Percentiles rank a stretch among this genome's conserved stretches.
Conservation (phyloP, 2,888 invertebrate species). For the Byasa hedistus region DNA sequence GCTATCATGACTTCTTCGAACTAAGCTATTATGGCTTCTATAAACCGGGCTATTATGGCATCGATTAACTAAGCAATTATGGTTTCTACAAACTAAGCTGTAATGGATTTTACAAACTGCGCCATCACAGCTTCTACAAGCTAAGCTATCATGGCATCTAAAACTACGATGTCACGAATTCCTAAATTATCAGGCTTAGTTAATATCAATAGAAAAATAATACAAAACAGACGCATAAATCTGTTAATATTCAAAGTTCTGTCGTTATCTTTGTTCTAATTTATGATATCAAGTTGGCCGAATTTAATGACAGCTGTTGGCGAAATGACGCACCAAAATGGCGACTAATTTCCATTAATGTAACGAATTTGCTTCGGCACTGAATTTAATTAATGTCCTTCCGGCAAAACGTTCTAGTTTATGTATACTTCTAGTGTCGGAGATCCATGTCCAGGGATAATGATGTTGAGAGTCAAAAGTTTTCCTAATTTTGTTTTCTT, state of each 20-base stretch:
- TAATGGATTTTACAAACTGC: no score
- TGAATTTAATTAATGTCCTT: slow-evolving; percentile 11
- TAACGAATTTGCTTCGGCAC: slow-evolving; percentile 8
- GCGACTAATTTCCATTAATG: slow-evolving; percentile 20
- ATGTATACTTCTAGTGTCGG: not conserved
- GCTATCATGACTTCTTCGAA: no score
- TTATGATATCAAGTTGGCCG: slow-evolving; percentile 6
- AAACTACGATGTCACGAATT: no score
- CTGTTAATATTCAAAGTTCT: slow-evolving; percentile 12
- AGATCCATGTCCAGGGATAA: not conserved
- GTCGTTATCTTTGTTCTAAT: not conserved
- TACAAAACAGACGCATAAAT: slow-evolving; percentile 7
- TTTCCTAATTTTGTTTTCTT: no score
- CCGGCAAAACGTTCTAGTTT: slow-evolving; percentile 1
- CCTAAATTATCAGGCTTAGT: no score
- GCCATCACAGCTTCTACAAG: no score
- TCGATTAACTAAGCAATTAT: no score
- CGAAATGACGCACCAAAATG: slow-evolving; percentile 9
- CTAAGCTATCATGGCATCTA: no score
- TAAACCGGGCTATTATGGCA: no score
- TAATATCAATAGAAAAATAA: not conserved
- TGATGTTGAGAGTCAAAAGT: no score
- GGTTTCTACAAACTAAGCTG: no score
- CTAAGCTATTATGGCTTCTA: no score
- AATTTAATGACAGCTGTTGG: slow-evolving; percentile 17